Conservation (phyloP, 1,140 invertebrate species). For the Papilio machaon region DNA sequence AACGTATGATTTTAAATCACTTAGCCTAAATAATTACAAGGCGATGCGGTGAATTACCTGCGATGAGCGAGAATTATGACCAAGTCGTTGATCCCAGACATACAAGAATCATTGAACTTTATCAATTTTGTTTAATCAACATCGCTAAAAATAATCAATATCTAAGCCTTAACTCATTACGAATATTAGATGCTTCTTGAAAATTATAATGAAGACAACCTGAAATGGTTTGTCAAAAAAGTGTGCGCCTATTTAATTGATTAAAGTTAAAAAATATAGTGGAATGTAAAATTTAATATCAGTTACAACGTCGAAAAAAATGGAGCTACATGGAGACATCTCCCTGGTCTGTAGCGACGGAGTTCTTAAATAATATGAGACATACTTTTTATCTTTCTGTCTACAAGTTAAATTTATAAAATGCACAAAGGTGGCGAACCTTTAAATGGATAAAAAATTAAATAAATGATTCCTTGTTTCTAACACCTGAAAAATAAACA, state of each 20-base stretch:
- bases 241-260: background rate
- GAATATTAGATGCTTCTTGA: background rate
- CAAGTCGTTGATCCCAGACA: background rate
- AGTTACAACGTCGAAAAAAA: background rate
- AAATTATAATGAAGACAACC: background rate
- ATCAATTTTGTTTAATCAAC: background rate
- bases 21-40: slow-evolving; percentile 10
- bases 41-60: slow-evolving; percentile 8
- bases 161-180: background rate
- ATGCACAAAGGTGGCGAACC: background rate
- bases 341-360: too few relatives aligned
- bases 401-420: background rate
- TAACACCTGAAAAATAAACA: slow-evolving; percentile 51
- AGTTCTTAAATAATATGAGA: too few relatives aligned
- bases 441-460: background rate
- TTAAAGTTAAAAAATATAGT: background rate
- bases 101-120: background rate
- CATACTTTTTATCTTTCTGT: background rate
- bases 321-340: background rate
- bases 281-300: background rate
- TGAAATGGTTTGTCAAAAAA: background rate
- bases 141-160: background rate
- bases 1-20: slow-evolving; percentile 18
- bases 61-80: slow-evolving; percentile 9
- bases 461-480: background rate